These are phyloP conservation scores for Intellagama lesueurii DNA, from an alignment of 2,797 vertebrate genomes.

Conservation along the genomic window DNA sequence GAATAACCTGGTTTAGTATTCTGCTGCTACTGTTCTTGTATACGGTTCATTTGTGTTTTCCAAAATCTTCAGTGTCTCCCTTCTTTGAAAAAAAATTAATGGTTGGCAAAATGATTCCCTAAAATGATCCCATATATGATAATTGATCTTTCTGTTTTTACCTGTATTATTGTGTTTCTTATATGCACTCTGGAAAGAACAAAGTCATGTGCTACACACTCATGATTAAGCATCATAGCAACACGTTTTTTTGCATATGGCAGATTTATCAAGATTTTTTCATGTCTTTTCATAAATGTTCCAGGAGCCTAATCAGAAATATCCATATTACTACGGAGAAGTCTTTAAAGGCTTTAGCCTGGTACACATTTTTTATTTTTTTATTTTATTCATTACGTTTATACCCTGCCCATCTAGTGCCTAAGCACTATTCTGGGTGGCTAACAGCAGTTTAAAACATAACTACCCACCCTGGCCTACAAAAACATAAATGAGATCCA, in stretches of 20 bases:
- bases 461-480: too few relatives aligned
- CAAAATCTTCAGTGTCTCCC: neutral
- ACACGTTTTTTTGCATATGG: slow-evolving; percentile 16
- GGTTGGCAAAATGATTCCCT: slow-evolving; percentile 49
- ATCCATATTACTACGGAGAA: slow-evolving; percentile 50
- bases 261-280: neutral
- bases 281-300: neutral
- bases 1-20: neutral
- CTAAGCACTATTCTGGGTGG: too few relatives aligned
- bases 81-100: slow-evolving; percentile 59
- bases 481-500: too few relatives aligned
- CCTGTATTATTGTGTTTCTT: slow-evolving; percentile 8
- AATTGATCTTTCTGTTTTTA: neutral
- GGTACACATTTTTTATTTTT: neutral
- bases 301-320: slow-evolving; percentile 42
- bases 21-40: slow-evolving; percentile 4
- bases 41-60: slow-evolving; percentile 36
- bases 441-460: too few relatives aligned
- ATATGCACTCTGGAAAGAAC: too few relatives aligned
- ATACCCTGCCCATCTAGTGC: too few relatives aligned
- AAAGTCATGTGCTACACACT: neutral
- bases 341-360: neutral
- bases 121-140: slow-evolving; percentile 8
- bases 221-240: neutral
- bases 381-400: too few relatives aligned